Base-by-base conservation (phyloP, 2,113 vertebrate species). In the Brachirus orientalis region DNA sequence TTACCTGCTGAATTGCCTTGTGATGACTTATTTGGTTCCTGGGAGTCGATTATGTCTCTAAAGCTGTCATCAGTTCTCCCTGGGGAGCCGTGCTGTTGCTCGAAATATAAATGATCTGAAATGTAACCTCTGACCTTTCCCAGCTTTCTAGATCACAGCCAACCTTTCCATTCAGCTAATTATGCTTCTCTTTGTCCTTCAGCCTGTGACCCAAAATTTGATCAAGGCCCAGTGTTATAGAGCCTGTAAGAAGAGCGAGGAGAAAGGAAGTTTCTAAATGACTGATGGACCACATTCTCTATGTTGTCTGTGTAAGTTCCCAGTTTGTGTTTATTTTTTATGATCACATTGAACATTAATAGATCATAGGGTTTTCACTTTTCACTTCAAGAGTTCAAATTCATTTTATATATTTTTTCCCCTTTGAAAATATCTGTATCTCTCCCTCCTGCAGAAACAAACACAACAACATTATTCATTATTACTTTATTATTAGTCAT, bases 51-150 rank as follows among this genome's bases (percentile, higher is more conserved):
- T 7, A 13, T 6, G 14, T 11, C 0, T 3, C 19, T 28, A 7
- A 12, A 8, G 10, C 18, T 40, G 11, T 10, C 16, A 4, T 37
- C 46, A 36, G 37, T 4, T 1, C 2, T 37, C 40, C 10, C 16
- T 52, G 0, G 8, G 3, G n/a, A 16, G 10, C 10, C 6, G 12
- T 17, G 2, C 12, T 43, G 35, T 28, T n/a, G 19, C 43, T 67
- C 10, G 7, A 28, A 36, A 46, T 33, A 52, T 28, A 11, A 41
- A 47, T 69, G 16, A 38, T 52, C 10, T 66, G 55, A 62, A 57
- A n/a, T 50, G 17, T 35, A 59, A 57, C 41, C 60, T 37, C 14
- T 46, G 40, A 77, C 50, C 48, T 52, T 33, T 53, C 36, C n/a
- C 40, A 43, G 10, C 18, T 19, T 41, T 12, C 16, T 38, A n/a